phyloP scores from a whole-genome alignment of 2,888 invertebrate genomes.

The Cryptosula pallasiana region DNA sequence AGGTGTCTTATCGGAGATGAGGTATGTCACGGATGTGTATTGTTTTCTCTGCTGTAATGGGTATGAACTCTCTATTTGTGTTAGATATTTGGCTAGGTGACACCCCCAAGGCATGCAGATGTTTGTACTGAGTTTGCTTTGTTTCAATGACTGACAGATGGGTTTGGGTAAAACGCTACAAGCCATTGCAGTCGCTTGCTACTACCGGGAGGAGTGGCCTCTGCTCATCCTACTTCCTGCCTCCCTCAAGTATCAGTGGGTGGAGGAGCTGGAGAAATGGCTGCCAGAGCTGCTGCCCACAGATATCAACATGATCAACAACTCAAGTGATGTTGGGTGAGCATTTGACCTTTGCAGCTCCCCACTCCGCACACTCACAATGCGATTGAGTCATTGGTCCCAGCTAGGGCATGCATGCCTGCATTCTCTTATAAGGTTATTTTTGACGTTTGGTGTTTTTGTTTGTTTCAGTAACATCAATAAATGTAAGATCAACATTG shows the following conservation, averaged over 20 bases:
- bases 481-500: constrained; percentile 36
- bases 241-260: constrained; percentile 46
- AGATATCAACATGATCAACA: constrained; percentile 44
- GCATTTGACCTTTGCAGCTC: too few species aligned
- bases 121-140: too few species aligned
- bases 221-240: constrained; percentile 48
- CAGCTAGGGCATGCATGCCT: too few species aligned
- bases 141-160: constrained; percentile 54
- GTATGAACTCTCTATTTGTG: too few species aligned
- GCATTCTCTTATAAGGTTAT: too few species aligned
- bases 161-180: constrained; percentile 55
- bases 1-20: constrained; percentile 46
- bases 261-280: constrained; percentile 51
- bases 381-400: too few species aligned
- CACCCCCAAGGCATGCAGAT: too few species aligned
- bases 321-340: constrained; percentile 42
- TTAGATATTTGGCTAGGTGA: too few species aligned
- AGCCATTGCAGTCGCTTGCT: constrained; percentile 44
- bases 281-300: constrained; percentile 43
- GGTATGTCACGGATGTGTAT: constrained; percentile 35
- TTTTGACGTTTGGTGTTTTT: constrained; percentile 26
- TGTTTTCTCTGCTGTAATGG: too few species aligned
- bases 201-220: constrained; percentile 46
- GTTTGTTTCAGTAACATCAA: constrained; percentile 37
- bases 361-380: too few species aligned